phyloP scores from a whole-genome alignment of 2,888 invertebrate species.

The Mythimna ferrago region DNA sequence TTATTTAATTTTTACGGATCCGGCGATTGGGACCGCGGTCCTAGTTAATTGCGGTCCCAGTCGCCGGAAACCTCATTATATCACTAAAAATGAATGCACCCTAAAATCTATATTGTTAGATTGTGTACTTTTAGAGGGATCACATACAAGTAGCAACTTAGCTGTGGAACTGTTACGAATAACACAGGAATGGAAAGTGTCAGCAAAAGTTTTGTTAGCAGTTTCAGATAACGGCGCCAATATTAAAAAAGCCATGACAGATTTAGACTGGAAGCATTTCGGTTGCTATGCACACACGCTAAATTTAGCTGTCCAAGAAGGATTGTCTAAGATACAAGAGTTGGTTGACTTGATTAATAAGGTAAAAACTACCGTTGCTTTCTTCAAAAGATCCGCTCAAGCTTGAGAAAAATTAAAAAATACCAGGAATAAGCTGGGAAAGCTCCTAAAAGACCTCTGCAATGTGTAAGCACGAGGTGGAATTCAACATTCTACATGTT shows the following conservation, averaged over 20 bases:
- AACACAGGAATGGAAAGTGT: conserved; percentile 1
- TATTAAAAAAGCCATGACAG: conserved; percentile 4
- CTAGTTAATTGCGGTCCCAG: no score
- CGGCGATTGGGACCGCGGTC: no score
- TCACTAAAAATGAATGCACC: neutral
- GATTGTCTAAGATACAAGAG: no score
- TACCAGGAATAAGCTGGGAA: conserved; percentile 11
- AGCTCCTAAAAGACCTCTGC: conserved; percentile 3
- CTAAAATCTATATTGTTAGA: conserved; percentile 3
- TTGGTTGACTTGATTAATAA: no score
- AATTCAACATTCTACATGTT: no score
- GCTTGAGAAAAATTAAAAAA: conserved; percentile 13
- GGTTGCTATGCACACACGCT: no score
- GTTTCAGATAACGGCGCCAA: conserved; percentile 3
- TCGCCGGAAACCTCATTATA: no score
- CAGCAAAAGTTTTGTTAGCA: neutral
- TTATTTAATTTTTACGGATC: no score
- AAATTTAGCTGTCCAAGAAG: no score
- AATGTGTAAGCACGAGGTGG: neutral
- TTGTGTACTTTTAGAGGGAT: conserved; percentile 1
- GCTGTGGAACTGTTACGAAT: neutral
- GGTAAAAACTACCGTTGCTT: neutral
- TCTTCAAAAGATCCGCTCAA: conserved; percentile 5
- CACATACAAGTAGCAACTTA: conserved; percentile 4
- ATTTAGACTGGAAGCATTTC: neutral